Conservation (phyloP, 2,797 vertebrate species). For the Cyclura pinguis region DNA sequence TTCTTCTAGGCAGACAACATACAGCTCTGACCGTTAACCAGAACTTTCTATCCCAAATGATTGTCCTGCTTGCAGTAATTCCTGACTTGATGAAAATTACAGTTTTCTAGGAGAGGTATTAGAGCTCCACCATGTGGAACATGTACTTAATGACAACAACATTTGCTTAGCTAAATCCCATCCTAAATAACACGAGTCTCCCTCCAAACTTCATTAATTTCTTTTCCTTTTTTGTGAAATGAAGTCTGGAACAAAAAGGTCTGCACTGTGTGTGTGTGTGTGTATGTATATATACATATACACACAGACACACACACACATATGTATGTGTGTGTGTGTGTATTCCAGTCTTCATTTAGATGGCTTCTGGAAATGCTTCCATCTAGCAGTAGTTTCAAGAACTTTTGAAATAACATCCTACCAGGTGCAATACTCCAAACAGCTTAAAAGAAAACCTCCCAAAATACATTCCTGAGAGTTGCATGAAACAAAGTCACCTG, state of each 20-base stretch:
- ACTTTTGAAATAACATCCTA: background rate
- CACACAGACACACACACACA: too few relatives aligned
- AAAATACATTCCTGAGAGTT: background rate
- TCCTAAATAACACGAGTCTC: background rate
- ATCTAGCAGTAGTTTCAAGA: background rate
- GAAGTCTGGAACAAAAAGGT: too few relatives aligned
- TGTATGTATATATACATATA: too few relatives aligned
- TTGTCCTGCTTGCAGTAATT: background rate
- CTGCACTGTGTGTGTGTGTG: too few relatives aligned
- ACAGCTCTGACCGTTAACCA: background rate
- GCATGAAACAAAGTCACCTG: background rate
- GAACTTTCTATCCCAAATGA: background rate
- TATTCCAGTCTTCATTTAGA: background rate
- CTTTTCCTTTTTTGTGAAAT: too few relatives aligned
- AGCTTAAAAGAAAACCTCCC: too few relatives aligned
- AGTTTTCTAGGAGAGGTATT: slow-evolving; percentile 64
- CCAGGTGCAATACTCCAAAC: too few relatives aligned
- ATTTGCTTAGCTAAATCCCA: fast-evolving
- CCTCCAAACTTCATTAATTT: background rate
- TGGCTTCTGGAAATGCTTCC: background rate
- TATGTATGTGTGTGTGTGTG: too few relatives aligned
- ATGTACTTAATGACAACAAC: background rate
- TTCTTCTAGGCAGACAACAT: background rate
- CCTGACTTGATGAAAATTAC: background rate
- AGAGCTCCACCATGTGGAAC: slow-evolving; percentile 75